A percentile compares a stretch with the other conserved stretches of the same genome.
These are phyloP conservation scores for Chlorodrepanis virens DNA, from an alignment of 2,113 vertebrate species.

Conservation along the genomic window DNA sequence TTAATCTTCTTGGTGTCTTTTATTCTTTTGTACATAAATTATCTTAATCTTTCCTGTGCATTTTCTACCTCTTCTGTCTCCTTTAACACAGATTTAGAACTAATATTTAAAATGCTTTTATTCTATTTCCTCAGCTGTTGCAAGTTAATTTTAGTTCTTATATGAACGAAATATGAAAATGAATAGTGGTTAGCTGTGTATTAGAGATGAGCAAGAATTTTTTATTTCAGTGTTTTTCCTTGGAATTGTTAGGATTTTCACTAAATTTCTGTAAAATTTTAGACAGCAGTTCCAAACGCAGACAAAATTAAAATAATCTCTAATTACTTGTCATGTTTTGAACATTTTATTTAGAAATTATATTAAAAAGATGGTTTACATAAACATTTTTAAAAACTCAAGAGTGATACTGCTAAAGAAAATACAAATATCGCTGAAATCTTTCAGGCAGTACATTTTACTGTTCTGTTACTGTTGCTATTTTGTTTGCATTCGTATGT, in stretches of 20 bases:
- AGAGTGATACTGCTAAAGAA: neutral
- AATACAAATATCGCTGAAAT: neutral
- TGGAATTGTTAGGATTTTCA: neutral
- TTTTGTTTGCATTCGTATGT: neutral
- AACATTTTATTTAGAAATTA: neutral
- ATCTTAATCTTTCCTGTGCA: neutral
- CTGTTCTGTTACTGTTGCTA: neutral
- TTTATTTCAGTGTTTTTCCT: neutral
- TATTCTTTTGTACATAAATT: slow-evolving; percentile 27
- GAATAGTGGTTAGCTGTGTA: neutral
- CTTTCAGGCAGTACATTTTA: neutral
- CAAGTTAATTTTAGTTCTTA: neutral
- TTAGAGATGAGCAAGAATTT: neutral
- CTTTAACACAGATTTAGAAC: neutral
- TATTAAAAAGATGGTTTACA: neutral
- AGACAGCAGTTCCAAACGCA: neutral
- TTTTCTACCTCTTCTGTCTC: neutral
- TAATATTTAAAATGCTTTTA: slow-evolving; percentile 11
- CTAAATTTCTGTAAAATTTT: neutral
- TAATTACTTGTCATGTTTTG: neutral
- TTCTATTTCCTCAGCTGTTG: slow-evolving; percentile 1
- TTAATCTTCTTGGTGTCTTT: slow-evolving; percentile 48
- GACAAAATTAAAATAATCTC: neutral
- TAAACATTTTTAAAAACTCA: neutral
- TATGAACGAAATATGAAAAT: neutral